These are phyloP conservation scores for Pyrrhopygopsis socrates DNA, from an alignment of 2,888 invertebrate species.

Conservation along the genomic window DNA sequence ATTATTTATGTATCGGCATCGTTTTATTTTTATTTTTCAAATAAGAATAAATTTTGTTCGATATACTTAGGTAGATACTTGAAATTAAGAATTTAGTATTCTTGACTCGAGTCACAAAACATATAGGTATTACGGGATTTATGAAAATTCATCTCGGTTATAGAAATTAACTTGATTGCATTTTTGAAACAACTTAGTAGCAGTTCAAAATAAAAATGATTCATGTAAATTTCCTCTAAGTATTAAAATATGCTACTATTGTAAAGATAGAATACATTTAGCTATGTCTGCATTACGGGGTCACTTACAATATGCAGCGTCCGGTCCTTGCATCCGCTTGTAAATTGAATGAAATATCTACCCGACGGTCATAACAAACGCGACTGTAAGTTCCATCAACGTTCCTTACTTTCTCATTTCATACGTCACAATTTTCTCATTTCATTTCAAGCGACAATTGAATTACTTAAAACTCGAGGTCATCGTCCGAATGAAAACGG, in stretches of 20 bases:
- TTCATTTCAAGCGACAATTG: slow-evolving; percentile 74
- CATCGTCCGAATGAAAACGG: slow-evolving; percentile 86
- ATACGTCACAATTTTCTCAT: slow-evolving; percentile 61
- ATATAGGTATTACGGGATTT: no score
- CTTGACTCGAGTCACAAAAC: no score
- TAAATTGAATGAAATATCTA: slow-evolving; percentile 92
- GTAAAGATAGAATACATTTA: not conserved
- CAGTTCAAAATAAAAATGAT: no score
- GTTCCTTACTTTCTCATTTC: slow-evolving; percentile 50
- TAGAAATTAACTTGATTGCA: no score
- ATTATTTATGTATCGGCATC: no score
- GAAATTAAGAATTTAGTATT: no score
- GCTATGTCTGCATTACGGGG: not conserved
- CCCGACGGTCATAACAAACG: slow-evolving; percentile 76
- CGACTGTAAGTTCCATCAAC: slow-evolving; percentile 66
- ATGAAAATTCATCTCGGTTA: no score
- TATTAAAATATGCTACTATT: not conserved
- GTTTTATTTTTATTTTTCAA: no score
- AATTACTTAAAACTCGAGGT: slow-evolving; percentile 75
- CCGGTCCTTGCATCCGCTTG: slow-evolving; percentile 87
- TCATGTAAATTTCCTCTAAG: not conserved
- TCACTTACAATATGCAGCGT: slow-evolving; percentile 29
- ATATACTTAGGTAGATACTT: no score
- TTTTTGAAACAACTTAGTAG: no score
- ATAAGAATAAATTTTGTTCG: no score